Percentiles rank a stretch among this genome's conserved stretches.
These are phyloP conservation scores for Coccyzus lansbergi DNA, from an alignment of 2,797 vertebrate genomes.

Conservation along the genomic window DNA sequence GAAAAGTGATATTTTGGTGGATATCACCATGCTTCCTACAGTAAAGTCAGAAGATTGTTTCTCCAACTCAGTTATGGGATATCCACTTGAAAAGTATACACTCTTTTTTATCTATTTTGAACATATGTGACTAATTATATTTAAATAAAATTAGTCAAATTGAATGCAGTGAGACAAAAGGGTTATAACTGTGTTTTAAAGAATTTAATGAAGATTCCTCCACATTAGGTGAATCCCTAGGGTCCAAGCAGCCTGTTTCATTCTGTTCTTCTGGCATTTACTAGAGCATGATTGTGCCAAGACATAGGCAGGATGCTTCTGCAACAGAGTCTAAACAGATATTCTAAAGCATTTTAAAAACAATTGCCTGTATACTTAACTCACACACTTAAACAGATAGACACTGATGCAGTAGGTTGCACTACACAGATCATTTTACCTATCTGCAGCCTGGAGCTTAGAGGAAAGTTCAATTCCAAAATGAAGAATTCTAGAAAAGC, in stretches of 20 bases:
- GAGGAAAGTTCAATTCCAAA: neutral
- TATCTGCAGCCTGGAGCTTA: neutral
- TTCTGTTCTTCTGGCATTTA: conserved; percentile 22
- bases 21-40: neutral
- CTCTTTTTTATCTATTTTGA: neutral
- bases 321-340: conserved; percentile 28
- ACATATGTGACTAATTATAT: neutral
- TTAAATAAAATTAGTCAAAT: neutral
- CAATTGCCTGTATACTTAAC: neutral
- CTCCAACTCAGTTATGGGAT: neutral
- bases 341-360: conserved; percentile 18
- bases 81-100: neutral
- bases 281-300: conserved; percentile 10
- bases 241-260: neutral
- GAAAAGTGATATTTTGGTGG: neutral
- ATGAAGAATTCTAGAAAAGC: neutral
- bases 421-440: neutral
- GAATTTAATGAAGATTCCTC: neutral
- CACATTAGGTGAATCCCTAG: neutral
- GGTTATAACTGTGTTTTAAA: neutral
- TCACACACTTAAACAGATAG: neutral
- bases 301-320: conserved; percentile 3
- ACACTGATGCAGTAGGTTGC: neutral
- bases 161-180: neutral
- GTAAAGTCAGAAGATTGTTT: neutral